Percentiles rank a stretch among this genome's conserved stretches.
Conservation (phyloP, 2,797 vertebrate genomes). For the Propithecus deckenii region DNA sequence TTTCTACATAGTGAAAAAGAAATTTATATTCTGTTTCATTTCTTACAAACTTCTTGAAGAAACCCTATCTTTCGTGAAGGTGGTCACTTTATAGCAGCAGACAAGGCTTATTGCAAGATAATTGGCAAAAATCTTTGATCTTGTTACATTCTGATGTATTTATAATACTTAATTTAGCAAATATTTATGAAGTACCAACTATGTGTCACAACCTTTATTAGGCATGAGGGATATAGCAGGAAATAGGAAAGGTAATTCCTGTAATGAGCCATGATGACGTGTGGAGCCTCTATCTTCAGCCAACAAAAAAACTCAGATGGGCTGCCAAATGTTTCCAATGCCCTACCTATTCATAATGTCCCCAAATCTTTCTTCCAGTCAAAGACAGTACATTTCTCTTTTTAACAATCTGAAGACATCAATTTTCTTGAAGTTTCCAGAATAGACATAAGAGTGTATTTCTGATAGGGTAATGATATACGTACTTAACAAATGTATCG, state of each 20-base stretch:
- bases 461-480: background rate
- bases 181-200: background rate
- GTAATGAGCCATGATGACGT: background rate
- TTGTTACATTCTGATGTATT: background rate
- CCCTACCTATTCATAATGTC: background rate
- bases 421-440: background rate
- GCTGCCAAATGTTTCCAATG: background rate
- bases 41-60: constrained; percentile 25
- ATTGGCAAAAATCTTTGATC: constrained; percentile 16
- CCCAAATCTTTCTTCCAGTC: background rate
- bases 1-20: background rate
- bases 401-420: background rate
- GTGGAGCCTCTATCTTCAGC: background rate
- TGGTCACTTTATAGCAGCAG: background rate
- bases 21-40: background rate
- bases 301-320: background rate
- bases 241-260: background rate
- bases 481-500: background rate
- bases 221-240: background rate
- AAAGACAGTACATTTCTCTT: background rate
- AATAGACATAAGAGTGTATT: background rate
- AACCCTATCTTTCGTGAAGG: background rate
- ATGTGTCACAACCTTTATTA: background rate
- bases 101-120: constrained; percentile 21
- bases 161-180: constrained; percentile 2